These are phyloP conservation scores for Teleopsis dalmanni DNA, from an alignment of 1,140 invertebrate genomes.

Conservation along the genomic window DNA sequence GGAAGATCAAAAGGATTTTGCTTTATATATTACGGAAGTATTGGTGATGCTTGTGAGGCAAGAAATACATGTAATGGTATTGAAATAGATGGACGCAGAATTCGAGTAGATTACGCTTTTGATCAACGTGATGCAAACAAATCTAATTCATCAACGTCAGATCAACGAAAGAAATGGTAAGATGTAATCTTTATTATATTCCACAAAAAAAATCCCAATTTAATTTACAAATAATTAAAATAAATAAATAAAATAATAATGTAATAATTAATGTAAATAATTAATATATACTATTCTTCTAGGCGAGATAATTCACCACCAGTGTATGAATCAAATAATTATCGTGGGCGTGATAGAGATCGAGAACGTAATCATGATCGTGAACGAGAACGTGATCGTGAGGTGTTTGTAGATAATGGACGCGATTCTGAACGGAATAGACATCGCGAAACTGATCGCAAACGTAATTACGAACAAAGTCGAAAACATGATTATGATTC, in stretches of 20 bases:
- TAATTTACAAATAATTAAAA: too few species aligned
- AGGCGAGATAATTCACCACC: too few species aligned
- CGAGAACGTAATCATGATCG: slow-evolving; percentile 18
- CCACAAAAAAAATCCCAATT: too few species aligned
- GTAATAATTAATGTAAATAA: too few species aligned
- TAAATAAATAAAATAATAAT: too few species aligned
- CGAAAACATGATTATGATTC: too few species aligned
- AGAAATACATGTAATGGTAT: slow-evolving; percentile 90
- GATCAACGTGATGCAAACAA: too few species aligned
- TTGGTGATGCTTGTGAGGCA: slow-evolving; percentile 86
- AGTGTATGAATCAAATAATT: background rate
- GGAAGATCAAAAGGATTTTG: slow-evolving; percentile 91
- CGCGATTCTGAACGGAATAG: slow-evolving; percentile 14
- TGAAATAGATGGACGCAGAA: slow-evolving; percentile 87
- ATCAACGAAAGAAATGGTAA: too few species aligned
- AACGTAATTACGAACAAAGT: slow-evolving; percentile 61
- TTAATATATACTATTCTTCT: too few species aligned
- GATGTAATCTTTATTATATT: too few species aligned
- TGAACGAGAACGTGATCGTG: slow-evolving; percentile 42
- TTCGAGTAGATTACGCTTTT: slow-evolving; percentile 95
- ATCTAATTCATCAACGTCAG: too few species aligned
- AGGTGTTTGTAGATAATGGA: slow-evolving; percentile 25
- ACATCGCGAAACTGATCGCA: slow-evolving; percentile 22
- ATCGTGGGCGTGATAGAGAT: background rate
- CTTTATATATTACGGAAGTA: slow-evolving; percentile 89